Evolutionary conservation across 2,888 invertebrate species (phyloP).

Genomic region (Lithosia quadra): DNA sequence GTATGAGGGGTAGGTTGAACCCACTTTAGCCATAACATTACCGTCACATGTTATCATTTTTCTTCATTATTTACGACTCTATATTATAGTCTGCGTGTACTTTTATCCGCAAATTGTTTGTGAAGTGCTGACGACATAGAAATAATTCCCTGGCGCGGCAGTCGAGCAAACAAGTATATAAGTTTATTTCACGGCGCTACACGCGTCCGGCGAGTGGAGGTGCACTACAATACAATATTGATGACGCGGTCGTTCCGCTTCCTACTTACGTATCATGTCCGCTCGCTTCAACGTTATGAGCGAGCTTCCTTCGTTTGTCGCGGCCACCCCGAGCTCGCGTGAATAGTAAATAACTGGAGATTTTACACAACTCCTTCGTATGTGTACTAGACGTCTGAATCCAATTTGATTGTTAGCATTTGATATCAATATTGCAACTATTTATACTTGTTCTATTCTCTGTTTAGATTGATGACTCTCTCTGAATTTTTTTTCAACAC

Average conservation of each 20-base stretch:
- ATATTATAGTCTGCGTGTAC: background rate
- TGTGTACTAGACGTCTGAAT: background rate
- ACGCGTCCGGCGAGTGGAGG: background rate
- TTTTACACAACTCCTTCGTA: background rate
- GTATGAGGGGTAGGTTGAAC: too few relatives aligned
- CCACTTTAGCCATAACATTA: too few relatives aligned
- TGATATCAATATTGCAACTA: background rate
- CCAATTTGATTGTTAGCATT: background rate
- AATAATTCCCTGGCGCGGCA: background rate
- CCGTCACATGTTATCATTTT: too few relatives aligned
- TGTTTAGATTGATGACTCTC: too few relatives aligned
- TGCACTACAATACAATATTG: slow-evolving; percentile 3
- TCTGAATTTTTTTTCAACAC: too few relatives aligned
- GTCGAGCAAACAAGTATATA: background rate
- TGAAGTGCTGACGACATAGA: slow-evolving; percentile 1
- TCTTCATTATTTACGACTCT: too few relatives aligned
- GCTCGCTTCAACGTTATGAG: background rate
- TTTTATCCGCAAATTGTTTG: background rate
- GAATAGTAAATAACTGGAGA: slow-evolving; percentile 2
- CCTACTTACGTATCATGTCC: background rate
- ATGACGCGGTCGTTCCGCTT: slow-evolving; percentile 1
- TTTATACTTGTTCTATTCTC: too few relatives aligned
- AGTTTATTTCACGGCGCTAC: background rate
- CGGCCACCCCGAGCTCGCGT: background rate
- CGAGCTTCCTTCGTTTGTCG: background rate